phyloP scores from a whole-genome alignment of 2,797 vertebrate species.

The Pseudomugil tenellus region DNA sequence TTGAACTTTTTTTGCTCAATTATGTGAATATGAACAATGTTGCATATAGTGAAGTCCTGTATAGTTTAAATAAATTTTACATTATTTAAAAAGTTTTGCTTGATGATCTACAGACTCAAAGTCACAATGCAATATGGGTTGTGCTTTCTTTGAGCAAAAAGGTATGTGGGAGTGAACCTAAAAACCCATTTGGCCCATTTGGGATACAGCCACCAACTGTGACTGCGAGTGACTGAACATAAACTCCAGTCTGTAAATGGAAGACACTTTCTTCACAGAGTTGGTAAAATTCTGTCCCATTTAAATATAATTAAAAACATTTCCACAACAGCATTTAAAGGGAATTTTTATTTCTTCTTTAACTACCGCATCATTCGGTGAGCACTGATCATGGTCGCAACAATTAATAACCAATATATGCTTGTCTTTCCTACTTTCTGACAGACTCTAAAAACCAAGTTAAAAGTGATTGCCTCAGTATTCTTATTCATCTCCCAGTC shows the following conservation, averaged over 20 bases:
- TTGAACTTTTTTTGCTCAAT: not conserved
- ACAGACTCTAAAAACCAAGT: not conserved
- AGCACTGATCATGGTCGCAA: not conserved
- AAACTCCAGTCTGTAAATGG: not conserved
- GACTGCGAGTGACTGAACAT: not conserved
- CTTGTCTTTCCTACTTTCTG: not conserved
- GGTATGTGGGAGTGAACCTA: not conserved
- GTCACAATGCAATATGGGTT: not conserved
- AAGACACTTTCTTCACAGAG: not conserved
- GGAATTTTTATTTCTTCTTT: not conserved
- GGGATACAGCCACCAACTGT: not conserved
- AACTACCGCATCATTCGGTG: not conserved
- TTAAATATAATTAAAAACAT: not conserved
- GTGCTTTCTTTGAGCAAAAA: not conserved
- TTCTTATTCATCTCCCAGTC: constrained; percentile 23
- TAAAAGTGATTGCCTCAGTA: not conserved
- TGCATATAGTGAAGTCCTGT: not conserved
- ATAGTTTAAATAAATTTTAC: not conserved
- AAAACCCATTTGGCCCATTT: not conserved
- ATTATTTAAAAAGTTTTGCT: not conserved
- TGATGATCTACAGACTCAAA: not conserved
- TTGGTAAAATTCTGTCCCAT: not conserved
- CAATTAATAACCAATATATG: not conserved
- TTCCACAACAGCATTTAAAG: not conserved
- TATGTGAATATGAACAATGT: not conserved